These are phyloP conservation scores for Drosophila pachea DNA, from an alignment of 1,140 invertebrate species.

Conservation along the genomic window DNA sequence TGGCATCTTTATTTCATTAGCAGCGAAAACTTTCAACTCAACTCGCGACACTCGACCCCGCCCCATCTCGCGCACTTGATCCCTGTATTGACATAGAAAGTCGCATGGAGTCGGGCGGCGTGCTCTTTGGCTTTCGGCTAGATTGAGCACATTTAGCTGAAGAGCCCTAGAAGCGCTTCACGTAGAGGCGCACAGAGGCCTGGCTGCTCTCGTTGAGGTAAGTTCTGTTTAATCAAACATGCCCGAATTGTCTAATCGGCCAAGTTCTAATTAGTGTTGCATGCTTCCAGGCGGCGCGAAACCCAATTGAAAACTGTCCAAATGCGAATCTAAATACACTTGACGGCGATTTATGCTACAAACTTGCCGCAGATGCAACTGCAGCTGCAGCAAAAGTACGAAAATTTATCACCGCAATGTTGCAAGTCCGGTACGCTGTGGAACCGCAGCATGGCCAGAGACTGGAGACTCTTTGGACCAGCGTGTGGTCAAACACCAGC, in stretches of 20 bases:
- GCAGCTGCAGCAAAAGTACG: conserved; percentile 30
- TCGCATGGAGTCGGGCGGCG: conserved; percentile 12
- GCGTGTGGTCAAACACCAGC: conserved; percentile 58
- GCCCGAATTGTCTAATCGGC: conserved; percentile 38
- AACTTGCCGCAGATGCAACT: conserved; percentile 36
- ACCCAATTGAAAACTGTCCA: conserved; percentile 48
- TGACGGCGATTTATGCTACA: conserved; percentile 66
- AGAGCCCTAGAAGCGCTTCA: background rate
- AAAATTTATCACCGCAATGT: conserved; percentile 54
- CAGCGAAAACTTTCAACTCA: conserved; percentile 35
- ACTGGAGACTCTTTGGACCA: conserved; percentile 6
- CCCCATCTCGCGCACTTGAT: conserved; percentile 1
- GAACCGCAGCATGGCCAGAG: conserved; percentile 19
- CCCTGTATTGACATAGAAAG: conserved; percentile 27
- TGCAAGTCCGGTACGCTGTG: conserved; percentile 13
- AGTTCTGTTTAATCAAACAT: conserved; percentile 58
- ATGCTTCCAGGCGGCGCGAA: conserved; percentile 36
- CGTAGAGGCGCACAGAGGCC: background rate
- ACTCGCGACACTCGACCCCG: conserved; percentile 8
- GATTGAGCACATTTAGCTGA: conserved; percentile 43
- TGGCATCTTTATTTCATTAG: conserved; percentile 53
- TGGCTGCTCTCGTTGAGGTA: conserved; percentile 8
- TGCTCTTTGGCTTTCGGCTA: conserved; percentile 31
- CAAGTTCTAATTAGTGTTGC: conserved; percentile 58
- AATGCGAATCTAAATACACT: conserved; percentile 64